Conservation (phyloP, 2,888 invertebrate genomes). For the Pandemis corylana region DNA sequence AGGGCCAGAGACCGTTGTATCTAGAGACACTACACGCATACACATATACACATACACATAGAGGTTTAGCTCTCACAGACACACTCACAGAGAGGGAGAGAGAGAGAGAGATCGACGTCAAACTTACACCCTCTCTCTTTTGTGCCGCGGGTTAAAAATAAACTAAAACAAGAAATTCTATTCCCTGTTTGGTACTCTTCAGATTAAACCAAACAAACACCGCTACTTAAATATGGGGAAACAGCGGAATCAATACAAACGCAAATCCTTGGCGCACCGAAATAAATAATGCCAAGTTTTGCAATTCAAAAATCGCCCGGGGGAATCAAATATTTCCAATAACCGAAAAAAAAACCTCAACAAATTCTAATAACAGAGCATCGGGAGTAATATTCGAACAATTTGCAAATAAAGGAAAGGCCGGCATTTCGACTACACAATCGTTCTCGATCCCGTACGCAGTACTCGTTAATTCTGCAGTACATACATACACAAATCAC, state of each 20-base stretch:
- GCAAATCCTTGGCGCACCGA: slow-evolving; percentile 20
- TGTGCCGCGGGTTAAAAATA: too few relatives aligned
- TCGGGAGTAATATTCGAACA: slow-evolving; percentile 38
- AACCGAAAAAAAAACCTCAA: slow-evolving; percentile 37
- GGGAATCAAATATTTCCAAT: slow-evolving; percentile 41
- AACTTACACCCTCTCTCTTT: too few relatives aligned
- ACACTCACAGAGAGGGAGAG: too few relatives aligned
- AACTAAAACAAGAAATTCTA: background rate
- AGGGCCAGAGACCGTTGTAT: too few relatives aligned
- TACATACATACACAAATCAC: background rate
- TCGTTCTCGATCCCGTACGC: slow-evolving; percentile 13
- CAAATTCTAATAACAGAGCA: slow-evolving; percentile 38
- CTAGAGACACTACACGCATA: too few relatives aligned
- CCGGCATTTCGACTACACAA: slow-evolving; percentile 32
- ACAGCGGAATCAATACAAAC: slow-evolving; percentile 12
- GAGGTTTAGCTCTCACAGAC: too few relatives aligned
- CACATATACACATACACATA: too few relatives aligned
- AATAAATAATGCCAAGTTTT: slow-evolving; percentile 34
- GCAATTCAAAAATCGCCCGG: slow-evolving; percentile 38
- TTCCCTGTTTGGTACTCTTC: too few relatives aligned
- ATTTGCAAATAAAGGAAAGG: slow-evolving; percentile 38
- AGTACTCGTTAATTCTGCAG: slow-evolving; percentile 15
- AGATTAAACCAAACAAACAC: background rate
- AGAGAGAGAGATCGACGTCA: too few relatives aligned
- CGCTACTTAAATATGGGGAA: background rate